A percentile compares a stretch with the other conserved stretches of the same genome.
Conservation (phyloP, 2,797 vertebrate species). For the Cephalopachus bancanus region DNA sequence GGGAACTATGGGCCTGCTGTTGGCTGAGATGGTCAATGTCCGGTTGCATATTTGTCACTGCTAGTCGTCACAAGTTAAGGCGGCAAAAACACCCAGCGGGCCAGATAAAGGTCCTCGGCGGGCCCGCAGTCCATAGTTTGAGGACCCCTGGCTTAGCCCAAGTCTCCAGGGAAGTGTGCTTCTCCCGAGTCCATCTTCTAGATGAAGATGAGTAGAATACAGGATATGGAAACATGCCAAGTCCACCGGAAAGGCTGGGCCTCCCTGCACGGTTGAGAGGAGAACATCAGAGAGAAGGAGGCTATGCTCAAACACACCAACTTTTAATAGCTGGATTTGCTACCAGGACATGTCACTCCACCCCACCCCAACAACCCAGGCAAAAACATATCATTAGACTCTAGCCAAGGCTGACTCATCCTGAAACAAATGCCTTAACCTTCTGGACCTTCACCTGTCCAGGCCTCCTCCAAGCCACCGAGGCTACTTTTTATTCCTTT, state of each 20-base stretch:
- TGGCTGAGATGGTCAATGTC: no score
- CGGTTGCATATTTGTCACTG: no score
- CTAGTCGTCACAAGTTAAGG: no score
- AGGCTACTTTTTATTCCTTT: not conserved
- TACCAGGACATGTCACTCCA: not conserved
- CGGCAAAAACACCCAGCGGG: no score
- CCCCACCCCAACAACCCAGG: not conserved
- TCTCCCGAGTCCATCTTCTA: not conserved
- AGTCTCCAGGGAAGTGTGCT: not conserved
- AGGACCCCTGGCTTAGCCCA: not conserved
- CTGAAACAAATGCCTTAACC: not conserved
- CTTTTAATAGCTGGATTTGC: not conserved
- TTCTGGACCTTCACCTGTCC: not conserved
- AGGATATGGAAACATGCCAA: not conserved
- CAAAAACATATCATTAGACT: not conserved
- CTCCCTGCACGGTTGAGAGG: not conserved
- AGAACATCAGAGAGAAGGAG: not conserved
- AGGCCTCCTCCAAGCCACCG: not conserved
- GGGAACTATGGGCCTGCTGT: no score
- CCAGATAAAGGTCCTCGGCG: no score
- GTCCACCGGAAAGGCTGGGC: not conserved
- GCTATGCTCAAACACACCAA: not conserved
- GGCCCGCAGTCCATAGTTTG: no score
- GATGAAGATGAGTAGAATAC: not conserved
- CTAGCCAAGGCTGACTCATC: not conserved